Evolutionary conservation across 2,888 invertebrate species (phyloP).

Genomic region (Carcina quercana): DNA sequence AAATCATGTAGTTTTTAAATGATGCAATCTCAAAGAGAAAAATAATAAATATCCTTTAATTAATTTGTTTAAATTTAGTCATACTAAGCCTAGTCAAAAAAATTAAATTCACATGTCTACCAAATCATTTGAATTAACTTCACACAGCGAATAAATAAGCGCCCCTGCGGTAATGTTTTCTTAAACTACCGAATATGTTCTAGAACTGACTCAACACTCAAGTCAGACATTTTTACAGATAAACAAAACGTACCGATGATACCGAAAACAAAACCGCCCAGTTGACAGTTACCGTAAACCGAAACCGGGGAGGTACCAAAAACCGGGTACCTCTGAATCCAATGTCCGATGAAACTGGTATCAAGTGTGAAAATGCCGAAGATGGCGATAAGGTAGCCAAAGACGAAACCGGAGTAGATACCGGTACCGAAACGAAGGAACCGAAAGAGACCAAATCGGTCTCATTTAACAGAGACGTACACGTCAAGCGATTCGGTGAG

Average conservation of each 20-base stretch:
- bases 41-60: too few relatives aligned
- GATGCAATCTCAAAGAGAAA: too few relatives aligned
- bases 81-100: too few relatives aligned
- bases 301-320: slow-evolving; percentile 40
- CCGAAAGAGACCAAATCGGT: slow-evolving; percentile 73
- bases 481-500: slow-evolving; percentile 93
- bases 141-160: too few relatives aligned
- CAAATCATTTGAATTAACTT: too few relatives aligned
- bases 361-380: slow-evolving; percentile 51
- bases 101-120: too few relatives aligned
- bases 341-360: slow-evolving; percentile 64
- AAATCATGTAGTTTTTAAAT: too few relatives aligned
- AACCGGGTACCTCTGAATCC: slow-evolving; percentile 52
- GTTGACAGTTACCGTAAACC: slow-evolving; percentile 26
- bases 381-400: slow-evolving; percentile 55
- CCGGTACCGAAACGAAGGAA: slow-evolving; percentile 48
- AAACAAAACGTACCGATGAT: slow-evolving; percentile 46
- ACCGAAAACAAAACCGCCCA: slow-evolving; percentile 43
- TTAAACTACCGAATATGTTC: too few relatives aligned
- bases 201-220: not conserved
- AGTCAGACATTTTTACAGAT: slow-evolving; percentile 47
- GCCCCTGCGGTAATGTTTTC: too few relatives aligned
- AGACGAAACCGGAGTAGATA: slow-evolving; percentile 31
- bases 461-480: slow-evolving; percentile 93
- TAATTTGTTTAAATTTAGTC: too few relatives aligned